A percentile compares a stretch with the other conserved stretches of the same genome.
phyloP scores from a whole-genome alignment of 1,140 invertebrate genomes.

The Lucilia sericata region DNA sequence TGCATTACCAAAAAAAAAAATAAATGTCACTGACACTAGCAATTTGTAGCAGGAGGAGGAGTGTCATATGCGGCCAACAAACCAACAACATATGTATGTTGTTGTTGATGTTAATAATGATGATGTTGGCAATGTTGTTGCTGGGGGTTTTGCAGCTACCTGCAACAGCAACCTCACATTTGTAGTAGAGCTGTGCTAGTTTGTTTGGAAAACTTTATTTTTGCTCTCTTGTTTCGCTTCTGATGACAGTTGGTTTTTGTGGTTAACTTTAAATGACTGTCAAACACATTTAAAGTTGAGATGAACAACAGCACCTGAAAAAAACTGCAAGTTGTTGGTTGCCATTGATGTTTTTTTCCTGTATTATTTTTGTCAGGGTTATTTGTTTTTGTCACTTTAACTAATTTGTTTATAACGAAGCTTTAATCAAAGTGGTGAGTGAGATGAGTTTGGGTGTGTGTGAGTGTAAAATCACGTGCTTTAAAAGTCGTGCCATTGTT shows the following conservation, averaged over 20 bases:
- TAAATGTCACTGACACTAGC: neutral
- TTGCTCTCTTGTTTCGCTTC: neutral
- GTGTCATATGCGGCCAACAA: neutral
- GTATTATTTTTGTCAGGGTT: neutral
- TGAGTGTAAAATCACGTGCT: neutral
- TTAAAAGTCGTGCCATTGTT: neutral
- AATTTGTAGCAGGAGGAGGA: neutral
- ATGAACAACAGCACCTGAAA: neutral
- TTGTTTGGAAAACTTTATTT: too few relatives aligned
- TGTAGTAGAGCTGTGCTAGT: neutral
- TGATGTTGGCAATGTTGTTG: neutral
- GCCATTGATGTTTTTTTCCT: neutral
- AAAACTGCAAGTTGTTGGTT: neutral
- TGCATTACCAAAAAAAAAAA: neutral
- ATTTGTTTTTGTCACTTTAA: conserved; percentile 11
- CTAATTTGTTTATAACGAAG: conserved; percentile 24
- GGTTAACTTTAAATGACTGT: conserved; percentile 2
- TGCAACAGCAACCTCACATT: neutral
- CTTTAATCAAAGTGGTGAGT: neutral
- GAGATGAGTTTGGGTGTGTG: neutral
- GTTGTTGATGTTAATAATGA: neutral
- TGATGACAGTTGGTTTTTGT: neutral
- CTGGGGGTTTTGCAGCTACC: neutral
- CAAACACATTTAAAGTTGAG: neutral
- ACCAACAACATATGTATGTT: neutral